phyloP scores from a whole-genome alignment of 1,140 invertebrate species.

The Micrasema longulum region DNA sequence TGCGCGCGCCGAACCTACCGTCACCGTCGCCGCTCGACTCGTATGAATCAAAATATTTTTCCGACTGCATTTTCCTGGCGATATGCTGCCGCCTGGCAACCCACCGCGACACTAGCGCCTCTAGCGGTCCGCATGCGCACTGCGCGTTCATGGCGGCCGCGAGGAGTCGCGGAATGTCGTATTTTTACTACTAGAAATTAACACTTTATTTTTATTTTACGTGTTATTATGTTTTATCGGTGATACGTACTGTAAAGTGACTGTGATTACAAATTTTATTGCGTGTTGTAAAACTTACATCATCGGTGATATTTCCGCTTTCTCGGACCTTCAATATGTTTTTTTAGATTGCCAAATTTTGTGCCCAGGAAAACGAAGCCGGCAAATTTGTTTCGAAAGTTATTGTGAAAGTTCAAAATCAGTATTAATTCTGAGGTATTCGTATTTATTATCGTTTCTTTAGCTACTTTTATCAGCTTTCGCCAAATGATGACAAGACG shows the following conservation, averaged over 20 bases:
- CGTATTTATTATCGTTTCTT: slow-evolving; percentile 4
- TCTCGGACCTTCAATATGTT: slow-evolving; percentile 40
- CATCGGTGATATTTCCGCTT: slow-evolving; percentile 27
- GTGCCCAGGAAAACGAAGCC: slow-evolving; percentile 31
- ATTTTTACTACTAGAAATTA: slow-evolving; percentile 26
- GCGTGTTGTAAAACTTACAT: background rate
- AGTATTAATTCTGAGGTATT: slow-evolving; percentile 38
- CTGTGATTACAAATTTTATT: background rate
- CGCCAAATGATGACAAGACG: slow-evolving; percentile 41
- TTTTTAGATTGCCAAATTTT: slow-evolving; percentile 39
- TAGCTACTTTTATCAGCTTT: slow-evolving; percentile 1
- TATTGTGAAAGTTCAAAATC: slow-evolving; percentile 47
- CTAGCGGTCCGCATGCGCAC: slow-evolving; percentile 31
- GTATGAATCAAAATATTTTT: slow-evolving; percentile 9
- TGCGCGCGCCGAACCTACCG: slow-evolving; percentile 5
- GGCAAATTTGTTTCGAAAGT: slow-evolving; percentile 41
- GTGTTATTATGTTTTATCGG: slow-evolving; percentile 22
- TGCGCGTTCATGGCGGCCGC: slow-evolving; percentile 40
- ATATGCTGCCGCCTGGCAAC: slow-evolving; percentile 38
- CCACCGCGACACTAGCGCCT: slow-evolving; percentile 27
- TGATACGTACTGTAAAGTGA: slow-evolving; percentile 9
- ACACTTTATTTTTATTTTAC: slow-evolving; percentile 32
- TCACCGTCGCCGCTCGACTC: background rate
- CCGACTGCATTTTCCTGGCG: slow-evolving; percentile 22
- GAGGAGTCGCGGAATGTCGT: slow-evolving; percentile 32